Conservation (phyloP, 2,113 vertebrate genomes). For the Lasiurus borealis region DNA sequence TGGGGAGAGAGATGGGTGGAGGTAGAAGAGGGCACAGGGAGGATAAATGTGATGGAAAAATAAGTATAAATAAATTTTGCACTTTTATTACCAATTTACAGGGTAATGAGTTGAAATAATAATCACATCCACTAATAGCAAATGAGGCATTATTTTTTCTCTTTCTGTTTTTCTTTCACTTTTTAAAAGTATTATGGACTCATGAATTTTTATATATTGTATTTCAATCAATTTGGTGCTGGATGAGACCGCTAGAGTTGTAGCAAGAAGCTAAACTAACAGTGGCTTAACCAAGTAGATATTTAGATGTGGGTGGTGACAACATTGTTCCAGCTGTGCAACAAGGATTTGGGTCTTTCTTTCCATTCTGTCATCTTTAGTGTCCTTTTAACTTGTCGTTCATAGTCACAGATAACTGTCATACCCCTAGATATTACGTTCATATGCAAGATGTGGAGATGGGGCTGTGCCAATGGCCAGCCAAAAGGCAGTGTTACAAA, state of each 20-base stretch:
- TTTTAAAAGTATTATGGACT: not conserved
- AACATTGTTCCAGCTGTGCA: not conserved
- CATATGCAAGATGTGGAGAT: not conserved
- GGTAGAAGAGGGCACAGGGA: too few relatives aligned
- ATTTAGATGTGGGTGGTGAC: not conserved
- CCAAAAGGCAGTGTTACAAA: not conserved
- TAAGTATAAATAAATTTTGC: not conserved
- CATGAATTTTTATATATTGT: not conserved
- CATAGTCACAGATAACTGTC: not conserved
- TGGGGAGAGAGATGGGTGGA: too few relatives aligned
- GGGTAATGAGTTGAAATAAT: not conserved
- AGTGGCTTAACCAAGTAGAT: not conserved
- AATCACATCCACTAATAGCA: not conserved
- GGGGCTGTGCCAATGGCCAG: not conserved
- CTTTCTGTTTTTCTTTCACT: not conserved
- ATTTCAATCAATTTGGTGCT: not conserved
- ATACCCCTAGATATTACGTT: not conserved
- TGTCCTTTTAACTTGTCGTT: slow-evolving; percentile 12
- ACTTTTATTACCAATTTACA: not conserved
- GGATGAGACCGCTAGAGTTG: not conserved
- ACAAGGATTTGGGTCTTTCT: not conserved
- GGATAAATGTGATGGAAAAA: too few relatives aligned
- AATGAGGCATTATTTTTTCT: not conserved
- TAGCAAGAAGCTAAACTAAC: not conserved
- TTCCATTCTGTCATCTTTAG: not conserved